Base-by-base conservation (phyloP, 2,888 invertebrate species). In the Hypolimnas misippus region DNA sequence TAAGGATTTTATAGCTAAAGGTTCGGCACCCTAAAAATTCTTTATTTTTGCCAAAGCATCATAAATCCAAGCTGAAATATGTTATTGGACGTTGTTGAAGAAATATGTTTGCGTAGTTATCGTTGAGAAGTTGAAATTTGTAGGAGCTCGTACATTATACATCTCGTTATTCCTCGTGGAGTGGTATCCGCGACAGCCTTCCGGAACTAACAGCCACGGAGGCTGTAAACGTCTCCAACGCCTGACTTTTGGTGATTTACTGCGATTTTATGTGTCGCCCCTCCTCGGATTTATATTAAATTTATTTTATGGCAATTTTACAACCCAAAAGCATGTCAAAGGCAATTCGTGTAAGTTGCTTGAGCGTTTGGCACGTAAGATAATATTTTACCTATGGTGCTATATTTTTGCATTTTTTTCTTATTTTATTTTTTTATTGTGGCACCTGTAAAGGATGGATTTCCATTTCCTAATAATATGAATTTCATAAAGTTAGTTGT, bases 211-310 rank as follows among this genome's bases (percentile, higher is more conserved):
- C 89, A 86, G 86, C 87, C 83, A 83, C 78, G 57, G 77, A 77
- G 83, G 86, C 86, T 86, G 87, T 90, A 89, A 90, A 90, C 87
- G 89, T 90, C 90, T 88, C 81, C 80, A 82, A 77, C 87, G 88
- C 81, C 84, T 88, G 90, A 87, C 89, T 89, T 88, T 86, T 76
- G 81, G 89, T 89, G 90, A 91, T 91, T 91, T 91, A 91, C 88
- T 85, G 77, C 87, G 83, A 89, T 89, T 91, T 91, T 91, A 90
- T 90, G 89, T 89, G 88, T 86, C 87, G 84, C 82, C 82, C 81
- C 84, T 82, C 81, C 82, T 79, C 80, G 80, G 83, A 87, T 86
- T 87, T 87, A 87, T 87, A 88, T 87, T 87, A 88, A 88, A 87
- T 85, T 89, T 88, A 89, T 88, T 89, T 89, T 88, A 87, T 83